phyloP scores from a whole-genome alignment of 2,797 vertebrate species.

The Emydoidea blandingii region DNA sequence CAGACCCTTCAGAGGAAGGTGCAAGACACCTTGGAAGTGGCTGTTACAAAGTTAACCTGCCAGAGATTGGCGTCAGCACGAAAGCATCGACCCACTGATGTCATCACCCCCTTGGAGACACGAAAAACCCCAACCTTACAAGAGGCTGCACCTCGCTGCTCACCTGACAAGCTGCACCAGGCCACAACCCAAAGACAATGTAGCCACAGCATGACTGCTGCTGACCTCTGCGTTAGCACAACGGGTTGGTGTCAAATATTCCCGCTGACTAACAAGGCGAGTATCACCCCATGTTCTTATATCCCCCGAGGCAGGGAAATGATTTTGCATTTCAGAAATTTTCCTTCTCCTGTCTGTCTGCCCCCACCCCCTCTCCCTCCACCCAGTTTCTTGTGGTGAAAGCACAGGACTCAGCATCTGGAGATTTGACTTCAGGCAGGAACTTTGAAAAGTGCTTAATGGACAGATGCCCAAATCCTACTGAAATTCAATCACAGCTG shows the following conservation, averaged over 20 bases:
- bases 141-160: background rate
- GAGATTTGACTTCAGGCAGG: background rate
- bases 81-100: background rate
- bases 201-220: background rate
- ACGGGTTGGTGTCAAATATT: background rate
- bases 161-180: background rate
- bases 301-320: background rate
- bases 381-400: background rate
- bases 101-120: background rate
- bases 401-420: background rate
- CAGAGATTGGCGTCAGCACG: too few species aligned
- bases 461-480: background rate
- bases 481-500: background rate
- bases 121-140: too few species aligned
- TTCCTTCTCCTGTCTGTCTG: background rate
- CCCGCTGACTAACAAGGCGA: too few species aligned
- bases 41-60: too few species aligned
- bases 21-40: background rate
- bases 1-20: background rate
- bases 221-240: background rate
- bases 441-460: background rate
- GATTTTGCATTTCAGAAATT: background rate
- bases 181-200: background rate
- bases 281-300: background rate
- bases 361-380: background rate